phyloP scores from a whole-genome alignment of 2,888 invertebrate species.

The Steinernema carpocapsae region DNA sequence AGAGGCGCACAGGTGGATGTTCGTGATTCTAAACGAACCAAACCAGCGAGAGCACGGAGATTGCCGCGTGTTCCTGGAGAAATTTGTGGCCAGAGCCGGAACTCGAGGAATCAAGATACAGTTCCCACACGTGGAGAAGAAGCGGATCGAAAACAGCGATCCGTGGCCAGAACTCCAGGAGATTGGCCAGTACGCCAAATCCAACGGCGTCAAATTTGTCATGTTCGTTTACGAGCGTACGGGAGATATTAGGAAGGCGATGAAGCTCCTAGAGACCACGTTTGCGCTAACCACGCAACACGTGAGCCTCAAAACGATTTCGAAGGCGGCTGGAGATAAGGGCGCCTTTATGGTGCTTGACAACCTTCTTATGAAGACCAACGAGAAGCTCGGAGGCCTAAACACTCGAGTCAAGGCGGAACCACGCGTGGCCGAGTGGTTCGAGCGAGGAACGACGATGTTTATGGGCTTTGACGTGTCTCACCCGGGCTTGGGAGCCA shows the following conservation, averaged over 20 bases:
- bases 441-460: slow-evolving; percentile 42
- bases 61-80: background rate
- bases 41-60: background rate
- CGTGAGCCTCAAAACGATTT: background rate
- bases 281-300: slow-evolving; percentile 12
- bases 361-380: slow-evolving; percentile 33
- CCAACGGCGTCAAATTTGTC: background rate
- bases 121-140: background rate
- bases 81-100: background rate
- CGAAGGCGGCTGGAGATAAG: background rate
- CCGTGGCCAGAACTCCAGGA: background rate
- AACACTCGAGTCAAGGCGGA: slow-evolving; percentile 4
- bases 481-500: slow-evolving; percentile 43
- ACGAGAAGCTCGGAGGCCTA: slow-evolving; percentile 36
- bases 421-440: background rate
- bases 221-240: background rate
- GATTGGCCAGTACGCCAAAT: background rate
- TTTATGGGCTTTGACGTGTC: slow-evolving; percentile 44
- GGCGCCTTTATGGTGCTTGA: slow-evolving; percentile 25
- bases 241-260: background rate
- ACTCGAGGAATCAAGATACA: background rate
- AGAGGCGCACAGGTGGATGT: background rate
- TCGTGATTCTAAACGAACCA: background rate
- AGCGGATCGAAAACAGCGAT: background rate
- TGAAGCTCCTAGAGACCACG: slow-evolving; percentile 4